Evolutionary conservation across 2,113 vertebrate species (phyloP).

Genomic region (Salvator merianae): DNA sequence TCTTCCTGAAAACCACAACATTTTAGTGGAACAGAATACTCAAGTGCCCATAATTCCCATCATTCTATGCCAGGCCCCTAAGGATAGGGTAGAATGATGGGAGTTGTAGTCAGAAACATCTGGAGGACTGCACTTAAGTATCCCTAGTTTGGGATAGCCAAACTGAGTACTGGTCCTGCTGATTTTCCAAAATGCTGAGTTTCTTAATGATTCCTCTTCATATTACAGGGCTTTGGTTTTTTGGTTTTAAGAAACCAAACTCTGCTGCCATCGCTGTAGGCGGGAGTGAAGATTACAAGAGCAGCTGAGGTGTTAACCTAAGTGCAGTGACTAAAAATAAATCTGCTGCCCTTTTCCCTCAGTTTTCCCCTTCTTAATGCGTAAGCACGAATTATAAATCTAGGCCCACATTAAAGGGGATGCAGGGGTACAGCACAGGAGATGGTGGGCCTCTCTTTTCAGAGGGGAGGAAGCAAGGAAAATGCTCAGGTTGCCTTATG

Average conservation of each 20-base stretch:
- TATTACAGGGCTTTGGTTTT: not conserved
- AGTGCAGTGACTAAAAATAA: slow-evolving; percentile 5
- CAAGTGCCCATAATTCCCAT: too few relatives aligned
- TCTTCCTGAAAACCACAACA: not conserved
- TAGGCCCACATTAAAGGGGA: not conserved
- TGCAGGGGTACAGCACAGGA: not conserved
- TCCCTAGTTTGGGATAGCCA: too few relatives aligned
- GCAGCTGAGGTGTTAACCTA: slow-evolving; percentile 7
- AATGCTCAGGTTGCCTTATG: not conserved
- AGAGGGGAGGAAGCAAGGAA: too few relatives aligned
- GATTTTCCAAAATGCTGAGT: not conserved
- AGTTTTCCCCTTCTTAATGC: slow-evolving; percentile 9
- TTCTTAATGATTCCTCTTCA: not conserved
- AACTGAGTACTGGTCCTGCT: not conserved
- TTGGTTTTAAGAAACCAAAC: not conserved
- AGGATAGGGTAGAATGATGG: too few relatives aligned
- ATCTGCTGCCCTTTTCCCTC: not conserved
- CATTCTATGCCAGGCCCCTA: too few relatives aligned
- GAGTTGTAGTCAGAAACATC: too few relatives aligned
- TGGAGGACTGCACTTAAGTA: too few relatives aligned
- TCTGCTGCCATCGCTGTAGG: not conserved
- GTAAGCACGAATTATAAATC: slow-evolving; percentile 9
- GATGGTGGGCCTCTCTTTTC: not conserved
- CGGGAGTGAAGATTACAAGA: slow-evolving; percentile 15
- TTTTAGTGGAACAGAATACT: not conserved